Base-by-base conservation (phyloP, 2,888 invertebrate genomes). In the Synergus laeviventris region DNA sequence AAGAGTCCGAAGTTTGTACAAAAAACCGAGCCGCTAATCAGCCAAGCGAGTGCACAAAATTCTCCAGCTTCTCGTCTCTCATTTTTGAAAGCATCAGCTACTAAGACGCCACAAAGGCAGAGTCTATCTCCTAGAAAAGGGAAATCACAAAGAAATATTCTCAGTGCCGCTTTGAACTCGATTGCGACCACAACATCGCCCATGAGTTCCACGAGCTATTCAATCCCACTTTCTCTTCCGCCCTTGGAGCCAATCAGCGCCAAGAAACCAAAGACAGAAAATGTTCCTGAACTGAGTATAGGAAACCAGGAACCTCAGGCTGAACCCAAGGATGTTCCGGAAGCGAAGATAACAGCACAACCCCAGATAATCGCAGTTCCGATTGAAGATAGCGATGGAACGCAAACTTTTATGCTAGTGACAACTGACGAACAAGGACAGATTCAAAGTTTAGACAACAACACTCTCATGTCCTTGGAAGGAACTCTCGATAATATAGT, bases 321-420 rank as follows among this genome's bases (percentile, higher is more conserved):
- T 24, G 83, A 84, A 66, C 60, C 74, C 16, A 78, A 75, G 42
- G n/a, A 36, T 85, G n/a, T 81, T 16, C 86, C 87, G 16, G 86
- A 86, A 74, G 73, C 85, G 2, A 89, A 85, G 75, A 73, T 81
- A 78, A 87, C 66, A 18, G 87, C 93, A 45, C 94, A 94, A 86
- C 93, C 94, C 0, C 94, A 95, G 87, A 92, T 95, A 84, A 91
- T 95, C 87, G 95, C 95, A 16, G 92, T 96, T 62, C 95, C 95
- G 31, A 95, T 95, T 24, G 95, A 95, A 84, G 94, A 94, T 83
- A 93, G 94, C 78, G 95, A 95, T 74, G 95, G 95, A 7, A 94
- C 95, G 38, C 93, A 95, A 78, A 94, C 94, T 0, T 95, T 95
- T 87, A 95, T 95, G 88, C 92, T 96, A 45, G 95, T 96, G 80